Percentiles rank a stretch among this genome's conserved stretches.
phyloP scores from a whole-genome alignment of 1,140 invertebrate species.

The Drosophila tani region DNA sequence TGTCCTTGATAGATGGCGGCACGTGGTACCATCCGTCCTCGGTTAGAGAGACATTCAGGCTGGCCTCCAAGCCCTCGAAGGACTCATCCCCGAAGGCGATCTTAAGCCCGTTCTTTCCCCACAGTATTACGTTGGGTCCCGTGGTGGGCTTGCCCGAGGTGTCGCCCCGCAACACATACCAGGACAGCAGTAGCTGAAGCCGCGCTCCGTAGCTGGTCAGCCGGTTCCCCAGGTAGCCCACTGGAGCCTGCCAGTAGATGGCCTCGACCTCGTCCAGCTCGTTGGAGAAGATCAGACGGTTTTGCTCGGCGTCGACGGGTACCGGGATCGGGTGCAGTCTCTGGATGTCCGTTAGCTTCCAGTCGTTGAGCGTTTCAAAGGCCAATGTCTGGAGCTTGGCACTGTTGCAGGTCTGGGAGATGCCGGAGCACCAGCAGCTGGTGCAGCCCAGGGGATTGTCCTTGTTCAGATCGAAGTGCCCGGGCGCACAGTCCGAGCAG shows the following conservation, averaged over 20 bases:
- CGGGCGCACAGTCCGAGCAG: constrained; percentile 93
- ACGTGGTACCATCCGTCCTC: constrained; percentile 92
- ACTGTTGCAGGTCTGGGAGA: constrained; percentile 89
- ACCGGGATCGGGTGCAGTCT: constrained; percentile 85
- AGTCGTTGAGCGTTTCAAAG: constrained; percentile 87
- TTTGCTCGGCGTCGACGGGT: constrained; percentile 86
- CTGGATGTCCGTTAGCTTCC: constrained; percentile 88
- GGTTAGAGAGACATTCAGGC: constrained; percentile 88
- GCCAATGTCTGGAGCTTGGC: constrained; percentile 87
- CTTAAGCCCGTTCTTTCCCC: constrained; percentile 90
- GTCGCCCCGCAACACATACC: constrained; percentile 94
- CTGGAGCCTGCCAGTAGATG: constrained; percentile 96
- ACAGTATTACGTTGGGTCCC: constrained; percentile 94
- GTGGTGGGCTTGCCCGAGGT: constrained; percentile 93
- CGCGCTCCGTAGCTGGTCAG: constrained; percentile 92
- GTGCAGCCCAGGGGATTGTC: constrained; percentile 93
- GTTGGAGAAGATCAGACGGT: constrained; percentile 87
- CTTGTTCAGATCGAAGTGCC: constrained; percentile 92
- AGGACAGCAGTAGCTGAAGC: constrained; percentile 91
- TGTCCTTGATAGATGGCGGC: constrained; percentile 87
- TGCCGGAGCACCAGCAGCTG: constrained; percentile 96
- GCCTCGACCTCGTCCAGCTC: constrained; percentile 90
- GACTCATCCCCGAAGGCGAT: constrained; percentile 89
- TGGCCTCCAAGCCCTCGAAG: constrained; percentile 84
- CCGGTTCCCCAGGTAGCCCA: constrained; percentile 90